A percentile compares a stretch with the other conserved stretches of the same genome.
phyloP scores from a whole-genome alignment of 2,888 invertebrate species.

The Ferrisia virgata region DNA sequence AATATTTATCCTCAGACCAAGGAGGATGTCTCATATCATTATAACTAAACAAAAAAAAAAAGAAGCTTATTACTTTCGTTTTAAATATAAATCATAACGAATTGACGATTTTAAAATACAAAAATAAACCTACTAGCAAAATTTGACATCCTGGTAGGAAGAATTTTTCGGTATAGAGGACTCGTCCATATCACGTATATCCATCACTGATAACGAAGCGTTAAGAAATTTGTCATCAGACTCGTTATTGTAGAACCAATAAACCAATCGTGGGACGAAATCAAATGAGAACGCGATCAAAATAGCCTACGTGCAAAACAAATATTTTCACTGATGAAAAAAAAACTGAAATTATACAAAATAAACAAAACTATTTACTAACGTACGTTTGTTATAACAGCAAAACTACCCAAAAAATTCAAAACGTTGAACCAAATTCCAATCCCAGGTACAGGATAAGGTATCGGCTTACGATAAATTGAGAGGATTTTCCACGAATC shows the following conservation, averaged over 20 bases:
- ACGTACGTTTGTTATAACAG: conserved; percentile 90
- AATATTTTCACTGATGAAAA: neutral
- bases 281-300: conserved; percentile 97
- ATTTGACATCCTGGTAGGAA: conserved; percentile 56
- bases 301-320: conserved; percentile 68
- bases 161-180: conserved; percentile 55
- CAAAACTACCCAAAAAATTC: conserved; percentile 86
- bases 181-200: conserved; percentile 61
- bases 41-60: conserved; percentile 69
- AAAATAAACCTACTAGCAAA: conserved; percentile 60
- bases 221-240: conserved; percentile 74
- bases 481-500: conserved; percentile 90
- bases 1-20: conserved; percentile 59
- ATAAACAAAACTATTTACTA: neutral
- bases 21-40: conserved; percentile 80
- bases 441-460: conserved; percentile 83
- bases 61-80: too few relatives aligned
- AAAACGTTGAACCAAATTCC: conserved; percentile 93
- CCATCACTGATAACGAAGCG: conserved; percentile 71
- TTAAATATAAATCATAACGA: too few relatives aligned
- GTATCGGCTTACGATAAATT: conserved; percentile 79
- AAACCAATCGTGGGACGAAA: conserved; percentile 88
- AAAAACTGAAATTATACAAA: neutral
- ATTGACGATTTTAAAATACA: too few relatives aligned
- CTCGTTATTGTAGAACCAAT: conserved; percentile 63